A percentile compares a stretch with the other conserved stretches of the same genome.
phyloP scores from a whole-genome alignment of 2,113 vertebrate genomes.

The Prionailurus viverrinus region DNA sequence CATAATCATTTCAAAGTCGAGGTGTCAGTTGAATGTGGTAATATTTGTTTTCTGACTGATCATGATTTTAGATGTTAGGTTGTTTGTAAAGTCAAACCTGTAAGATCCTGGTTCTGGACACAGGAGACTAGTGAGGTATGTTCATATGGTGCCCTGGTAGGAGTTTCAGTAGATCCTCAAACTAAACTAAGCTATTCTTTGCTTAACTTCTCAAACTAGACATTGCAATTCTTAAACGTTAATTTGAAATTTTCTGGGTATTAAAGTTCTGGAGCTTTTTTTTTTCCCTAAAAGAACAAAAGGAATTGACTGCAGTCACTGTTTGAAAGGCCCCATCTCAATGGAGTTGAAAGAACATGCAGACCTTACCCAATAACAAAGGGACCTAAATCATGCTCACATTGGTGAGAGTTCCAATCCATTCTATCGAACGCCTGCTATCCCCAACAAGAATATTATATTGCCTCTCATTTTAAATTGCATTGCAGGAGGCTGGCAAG shows the following conservation, averaged over 20 bases:
- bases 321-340: not conserved
- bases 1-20: not conserved
- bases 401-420: conserved; percentile 29
- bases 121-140: not conserved
- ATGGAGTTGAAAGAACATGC: not conserved
- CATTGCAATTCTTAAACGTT: not conserved
- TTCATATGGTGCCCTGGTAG: not conserved
- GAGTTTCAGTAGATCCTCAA: conserved; percentile 24
- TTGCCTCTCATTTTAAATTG: conserved; percentile 74
- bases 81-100: not conserved
- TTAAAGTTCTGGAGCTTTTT: not conserved
- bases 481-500: conserved; percentile 63
- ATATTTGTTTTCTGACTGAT: conserved; percentile 31
- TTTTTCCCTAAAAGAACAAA: conserved; percentile 49
- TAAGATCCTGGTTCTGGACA: not conserved
- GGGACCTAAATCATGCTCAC: conserved; percentile 54
- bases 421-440: conserved; percentile 70
- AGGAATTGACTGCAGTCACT: not conserved
- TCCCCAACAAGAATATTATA: conserved; percentile 68
- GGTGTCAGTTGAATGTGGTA: not conserved
- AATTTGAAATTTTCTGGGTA: conserved; percentile 22
- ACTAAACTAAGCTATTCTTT: conserved; percentile 34
- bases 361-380: conserved; percentile 47
- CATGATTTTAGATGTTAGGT: not conserved
- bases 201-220: conserved; percentile 20